Evolutionary conservation across 1,140 invertebrate species (phyloP).

Genomic region (Eumeta japonica): DNA sequence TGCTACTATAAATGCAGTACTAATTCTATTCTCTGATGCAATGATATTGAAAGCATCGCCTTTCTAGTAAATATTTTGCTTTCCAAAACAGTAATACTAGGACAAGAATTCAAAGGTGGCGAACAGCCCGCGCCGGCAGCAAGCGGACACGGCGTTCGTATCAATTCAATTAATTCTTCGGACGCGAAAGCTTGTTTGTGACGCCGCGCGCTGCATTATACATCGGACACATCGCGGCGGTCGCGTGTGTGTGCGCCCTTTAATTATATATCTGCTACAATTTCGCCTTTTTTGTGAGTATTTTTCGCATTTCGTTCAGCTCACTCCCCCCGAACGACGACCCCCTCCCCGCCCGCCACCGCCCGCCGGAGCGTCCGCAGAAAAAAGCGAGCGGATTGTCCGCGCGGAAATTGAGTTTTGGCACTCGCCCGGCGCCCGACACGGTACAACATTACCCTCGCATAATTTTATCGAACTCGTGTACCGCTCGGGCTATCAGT

Average conservation of each 20-base stretch:
- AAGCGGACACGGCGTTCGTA: too few relatives aligned
- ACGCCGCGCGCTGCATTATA: slow-evolving; percentile 50
- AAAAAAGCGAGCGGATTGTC: slow-evolving; percentile 27
- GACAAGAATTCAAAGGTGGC: too few relatives aligned
- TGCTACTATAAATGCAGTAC: too few relatives aligned
- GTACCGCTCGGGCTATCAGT: too few relatives aligned
- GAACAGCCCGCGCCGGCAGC: too few relatives aligned
- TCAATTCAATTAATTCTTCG: slow-evolving; percentile 41
- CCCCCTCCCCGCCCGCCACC: slow-evolving; percentile 19
- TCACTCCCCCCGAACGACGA: not conserved
- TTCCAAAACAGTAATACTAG: too few relatives aligned
- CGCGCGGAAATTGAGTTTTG: too few relatives aligned
- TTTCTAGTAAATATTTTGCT: too few relatives aligned
- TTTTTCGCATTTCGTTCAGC: slow-evolving; percentile 53
- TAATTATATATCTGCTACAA: slow-evolving; percentile 59
- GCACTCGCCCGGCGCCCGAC: slow-evolving; percentile 7
- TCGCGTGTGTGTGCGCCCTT: slow-evolving; percentile 48
- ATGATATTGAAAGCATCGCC: too few relatives aligned
- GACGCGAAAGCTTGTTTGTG: too few relatives aligned
- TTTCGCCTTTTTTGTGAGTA: slow-evolving; percentile 58
- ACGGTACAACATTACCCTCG: not conserved
- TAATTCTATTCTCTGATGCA: too few relatives aligned
- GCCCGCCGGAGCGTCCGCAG: slow-evolving; percentile 33
- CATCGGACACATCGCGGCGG: slow-evolving; percentile 32
- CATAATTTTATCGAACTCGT: slow-evolving; percentile 1